These are phyloP conservation scores for Sander lucioperca DNA, from an alignment of 2,113 vertebrate genomes.

Conservation along the genomic window DNA sequence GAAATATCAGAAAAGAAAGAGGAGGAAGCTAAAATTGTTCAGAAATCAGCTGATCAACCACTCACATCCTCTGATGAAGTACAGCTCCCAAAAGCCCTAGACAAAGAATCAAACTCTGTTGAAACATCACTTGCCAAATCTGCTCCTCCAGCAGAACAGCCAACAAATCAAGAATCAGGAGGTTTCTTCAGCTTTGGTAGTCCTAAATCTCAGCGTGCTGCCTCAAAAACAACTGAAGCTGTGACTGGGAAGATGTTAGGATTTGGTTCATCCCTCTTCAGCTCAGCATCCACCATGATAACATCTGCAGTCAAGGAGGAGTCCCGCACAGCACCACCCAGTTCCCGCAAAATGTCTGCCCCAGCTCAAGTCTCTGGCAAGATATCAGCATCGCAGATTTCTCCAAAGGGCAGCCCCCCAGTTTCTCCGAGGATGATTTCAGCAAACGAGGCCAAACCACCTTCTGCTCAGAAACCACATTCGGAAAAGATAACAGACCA, in stretches of 20 bases:
- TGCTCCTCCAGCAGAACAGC: slow-evolving; percentile 61
- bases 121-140: slow-evolving; percentile 70
- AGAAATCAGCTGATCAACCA: slow-evolving; percentile 41
- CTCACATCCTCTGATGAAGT: slow-evolving; percentile 31
- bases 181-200: slow-evolving; percentile 80
- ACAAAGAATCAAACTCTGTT: slow-evolving; percentile 63
- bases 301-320: slow-evolving; percentile 79
- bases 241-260: slow-evolving; percentile 81
- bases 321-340: slow-evolving; percentile 62
- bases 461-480: slow-evolving; percentile 59
- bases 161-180: slow-evolving; percentile 82
- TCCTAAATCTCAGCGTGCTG: slow-evolving; percentile 72
- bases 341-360: slow-evolving; percentile 76
- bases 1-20: slow-evolving; percentile 39
- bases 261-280: slow-evolving; percentile 78
- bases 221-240: slow-evolving; percentile 58
- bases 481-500: slow-evolving; percentile 70
- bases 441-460: slow-evolving; percentile 42
- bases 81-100: slow-evolving; percentile 26
- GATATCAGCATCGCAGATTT: slow-evolving; percentile 46
- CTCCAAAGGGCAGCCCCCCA: slow-evolving; percentile 56
- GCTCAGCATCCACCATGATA: slow-evolving; percentile 80
- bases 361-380: slow-evolving; percentile 69
- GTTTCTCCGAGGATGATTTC: slow-evolving; percentile 54
- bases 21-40: slow-evolving; percentile 18